phyloP scores from a whole-genome alignment of 2,797 vertebrate species.

The Siniperca scherzeri region DNA sequence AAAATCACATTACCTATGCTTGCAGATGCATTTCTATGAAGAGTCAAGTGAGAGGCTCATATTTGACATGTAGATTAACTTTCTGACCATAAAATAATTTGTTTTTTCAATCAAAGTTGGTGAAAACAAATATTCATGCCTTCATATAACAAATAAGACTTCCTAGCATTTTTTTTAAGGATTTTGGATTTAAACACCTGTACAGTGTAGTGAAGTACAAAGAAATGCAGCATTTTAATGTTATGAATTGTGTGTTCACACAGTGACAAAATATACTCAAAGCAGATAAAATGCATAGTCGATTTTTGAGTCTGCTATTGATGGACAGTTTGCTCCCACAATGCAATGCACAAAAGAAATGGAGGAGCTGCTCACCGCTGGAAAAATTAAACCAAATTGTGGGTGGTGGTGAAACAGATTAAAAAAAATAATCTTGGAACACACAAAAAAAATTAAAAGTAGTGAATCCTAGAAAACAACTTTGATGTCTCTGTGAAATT shows the following conservation, averaged over 20 bases:
- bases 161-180: too few relatives aligned
- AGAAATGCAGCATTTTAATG: neutral
- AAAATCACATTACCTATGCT: neutral
- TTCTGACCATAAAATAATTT: neutral
- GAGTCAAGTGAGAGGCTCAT: neutral
- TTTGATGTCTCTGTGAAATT: neutral
- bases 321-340: neutral
- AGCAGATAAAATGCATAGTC: neutral
- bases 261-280: neutral
- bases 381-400: neutral
- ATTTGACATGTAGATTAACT: neutral
- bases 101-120: neutral
- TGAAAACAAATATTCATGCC: neutral
- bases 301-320: neutral
- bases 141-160: neutral
- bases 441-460: neutral
- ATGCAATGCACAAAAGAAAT: neutral
- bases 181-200: neutral
- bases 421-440: neutral
- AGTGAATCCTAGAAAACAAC: too few relatives aligned
- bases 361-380: too few relatives aligned
- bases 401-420: neutral
- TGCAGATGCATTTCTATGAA: neutral
- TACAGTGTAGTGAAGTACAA: neutral
- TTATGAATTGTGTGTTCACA: neutral